Evolutionary conservation across 2,888 invertebrate genomes (phyloP).

Genomic region (Alloplasta piceator): DNA sequence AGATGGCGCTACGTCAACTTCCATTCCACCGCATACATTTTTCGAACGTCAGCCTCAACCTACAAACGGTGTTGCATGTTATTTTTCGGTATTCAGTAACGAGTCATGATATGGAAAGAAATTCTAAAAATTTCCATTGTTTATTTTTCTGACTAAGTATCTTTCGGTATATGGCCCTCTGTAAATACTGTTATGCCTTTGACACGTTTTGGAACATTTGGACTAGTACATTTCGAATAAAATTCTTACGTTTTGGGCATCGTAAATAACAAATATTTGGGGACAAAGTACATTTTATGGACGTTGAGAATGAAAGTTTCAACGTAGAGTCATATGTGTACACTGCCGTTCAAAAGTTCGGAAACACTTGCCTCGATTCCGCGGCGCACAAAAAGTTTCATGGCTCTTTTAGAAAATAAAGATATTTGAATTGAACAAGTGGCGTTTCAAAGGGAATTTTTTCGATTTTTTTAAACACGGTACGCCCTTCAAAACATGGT

Average conservation of each 20-base stretch:
- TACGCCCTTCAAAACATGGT: too few relatives aligned
- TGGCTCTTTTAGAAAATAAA: too few relatives aligned
- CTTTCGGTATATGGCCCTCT: too few relatives aligned
- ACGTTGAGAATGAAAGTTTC: background rate
- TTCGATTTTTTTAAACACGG: too few relatives aligned
- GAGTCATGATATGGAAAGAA: slow-evolving; percentile 56
- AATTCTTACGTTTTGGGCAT: background rate
- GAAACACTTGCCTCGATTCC: too few relatives aligned
- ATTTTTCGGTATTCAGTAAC: slow-evolving; percentile 80
- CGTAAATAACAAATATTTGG: background rate
- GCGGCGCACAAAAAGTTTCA: too few relatives aligned
- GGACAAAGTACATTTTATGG: background rate
- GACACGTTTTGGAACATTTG: too few relatives aligned
- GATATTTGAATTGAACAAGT: too few relatives aligned
- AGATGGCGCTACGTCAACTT: slow-evolving; percentile 40
- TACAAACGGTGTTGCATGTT: slow-evolving; percentile 77
- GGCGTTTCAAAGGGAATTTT: too few relatives aligned
- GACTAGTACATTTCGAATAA: background rate
- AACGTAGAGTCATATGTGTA: background rate
- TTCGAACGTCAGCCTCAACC: slow-evolving; percentile 77
- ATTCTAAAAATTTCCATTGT: slow-evolving; percentile 16
- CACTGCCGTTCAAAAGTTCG: too few relatives aligned
- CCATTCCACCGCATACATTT: slow-evolving; percentile 73
- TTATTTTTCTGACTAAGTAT: too few relatives aligned
- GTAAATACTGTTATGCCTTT: background rate